Evolutionary conservation across 64 coral and sea anemone genomes (phyloP), one percentile per base, ranked within the genome.

Genomic region (Porites australiensis): DNA sequence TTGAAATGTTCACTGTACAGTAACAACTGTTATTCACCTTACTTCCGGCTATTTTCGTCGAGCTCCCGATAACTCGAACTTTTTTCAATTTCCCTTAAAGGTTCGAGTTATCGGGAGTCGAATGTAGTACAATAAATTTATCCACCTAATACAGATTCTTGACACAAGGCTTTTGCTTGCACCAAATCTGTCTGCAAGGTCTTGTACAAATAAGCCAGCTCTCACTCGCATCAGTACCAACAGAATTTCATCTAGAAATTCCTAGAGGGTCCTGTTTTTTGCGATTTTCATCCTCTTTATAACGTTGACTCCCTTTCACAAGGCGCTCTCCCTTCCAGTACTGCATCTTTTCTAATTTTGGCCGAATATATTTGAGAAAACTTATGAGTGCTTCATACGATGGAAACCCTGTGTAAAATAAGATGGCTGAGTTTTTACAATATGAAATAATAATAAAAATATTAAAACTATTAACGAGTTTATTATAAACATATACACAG

Each of bases 261-360:
- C 19, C 90, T 86, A 11, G 59, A 45, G 2, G 82, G 82, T 9
- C 90, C 80, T 4, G 90, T 63, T 92, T 92, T 19, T 84, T 82
- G 43, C 37, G 19, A 12, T 44, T 45, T 66, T 15, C 55, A 45
- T 86, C 72, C 13, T 61, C 69, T 73, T 89, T 74, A 57, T 89
- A 89, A 6, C 3, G 74, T 6, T 68, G 73, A 51, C 87, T 89
- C 70, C 27, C 70, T 72, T 44, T 44, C 6, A 72, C 20, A 2
- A 72, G 44, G 44, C n/a, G 44, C 14, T 58, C 76, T 64, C 87
- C 87, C 52, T 58, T 51, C 87, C 87, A 77, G 87, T 78, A 89
- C 87, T 89, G 87, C 58, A 89, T 44, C n/a, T 89, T 89, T 44
- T 13, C 59, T 20, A 89, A 54, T 21, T 89, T 89, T 77, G 63